Percentiles rank a stretch among this genome's conserved stretches.
Evolutionary conservation across 2,888 invertebrate species (phyloP).

Genomic region (Steinernema carpocapsae): DNA sequence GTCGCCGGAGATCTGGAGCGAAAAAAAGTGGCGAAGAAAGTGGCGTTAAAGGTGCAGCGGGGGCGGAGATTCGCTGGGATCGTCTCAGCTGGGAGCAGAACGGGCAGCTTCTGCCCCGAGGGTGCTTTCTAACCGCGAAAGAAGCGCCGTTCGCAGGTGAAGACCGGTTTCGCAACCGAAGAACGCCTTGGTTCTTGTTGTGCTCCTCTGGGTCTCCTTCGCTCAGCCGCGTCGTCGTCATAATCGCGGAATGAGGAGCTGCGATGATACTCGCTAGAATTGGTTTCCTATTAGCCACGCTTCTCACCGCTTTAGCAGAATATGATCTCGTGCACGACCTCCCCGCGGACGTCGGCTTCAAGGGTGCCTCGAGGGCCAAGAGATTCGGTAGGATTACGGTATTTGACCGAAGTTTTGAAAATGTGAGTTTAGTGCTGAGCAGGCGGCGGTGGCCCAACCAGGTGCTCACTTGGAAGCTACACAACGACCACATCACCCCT

Average conservation of each 20-base stretch:
- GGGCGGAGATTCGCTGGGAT: constrained; percentile 2
- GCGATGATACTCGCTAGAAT: constrained; percentile 13
- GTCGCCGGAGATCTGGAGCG: constrained; percentile 24
- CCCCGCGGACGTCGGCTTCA: not conserved
- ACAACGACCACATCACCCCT: constrained; percentile 39
- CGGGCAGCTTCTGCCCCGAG: constrained; percentile 14
- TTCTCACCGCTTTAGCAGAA: not conserved
- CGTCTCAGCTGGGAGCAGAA: not conserved
- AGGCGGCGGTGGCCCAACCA: constrained; percentile 43
- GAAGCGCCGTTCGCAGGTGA: constrained; percentile 27
- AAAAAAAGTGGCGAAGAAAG: not conserved
- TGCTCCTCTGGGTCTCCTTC: constrained; percentile 7
- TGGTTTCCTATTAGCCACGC: not conserved
- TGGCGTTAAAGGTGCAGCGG: not conserved
- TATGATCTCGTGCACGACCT: constrained; percentile 16
- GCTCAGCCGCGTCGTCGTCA: not conserved
- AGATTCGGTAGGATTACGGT: constrained; percentile 9
- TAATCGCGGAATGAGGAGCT: constrained; percentile 24
- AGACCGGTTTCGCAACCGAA: constrained; percentile 27
- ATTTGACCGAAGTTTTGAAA: too few species aligned
- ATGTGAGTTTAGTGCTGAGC: constrained; percentile 40
- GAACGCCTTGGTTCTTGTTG: not conserved
- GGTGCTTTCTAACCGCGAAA: constrained; percentile 30
- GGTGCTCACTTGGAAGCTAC: constrained; percentile 44
- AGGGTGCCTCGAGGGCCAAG: constrained; percentile 13